Evolutionary conservation across 1,140 invertebrate species (phyloP).

Genomic region (Araneus ventricosus): DNA sequence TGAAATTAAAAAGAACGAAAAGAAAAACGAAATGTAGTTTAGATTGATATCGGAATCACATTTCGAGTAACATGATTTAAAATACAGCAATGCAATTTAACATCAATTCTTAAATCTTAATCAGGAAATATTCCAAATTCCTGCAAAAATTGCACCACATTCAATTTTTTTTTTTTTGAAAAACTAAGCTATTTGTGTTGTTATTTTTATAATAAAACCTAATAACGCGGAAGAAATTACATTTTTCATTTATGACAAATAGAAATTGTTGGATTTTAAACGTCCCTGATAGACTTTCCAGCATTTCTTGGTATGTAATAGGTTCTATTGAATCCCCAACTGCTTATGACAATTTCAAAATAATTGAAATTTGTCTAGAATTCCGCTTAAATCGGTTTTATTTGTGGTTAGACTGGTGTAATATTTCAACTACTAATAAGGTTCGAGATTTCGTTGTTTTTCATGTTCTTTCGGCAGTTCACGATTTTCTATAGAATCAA

Average conservation of each 20-base stretch:
- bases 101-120: neutral
- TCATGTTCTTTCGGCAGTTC: neutral
- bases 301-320: no score
- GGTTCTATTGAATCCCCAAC: no score
- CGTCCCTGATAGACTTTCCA: neutral
- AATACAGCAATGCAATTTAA: neutral
- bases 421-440: no score
- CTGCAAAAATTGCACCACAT: neutral
- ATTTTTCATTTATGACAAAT: neutral
- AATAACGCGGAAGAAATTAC: neutral
- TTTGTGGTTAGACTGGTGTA: no score
- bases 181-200: neutral
- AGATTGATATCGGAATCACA: neutral
- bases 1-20: neutral
- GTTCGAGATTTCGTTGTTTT: neutral
- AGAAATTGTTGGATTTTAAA: neutral
- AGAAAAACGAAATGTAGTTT: neutral
- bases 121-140: neutral
- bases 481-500: neutral
- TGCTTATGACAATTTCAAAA: neutral
- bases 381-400: neutral
- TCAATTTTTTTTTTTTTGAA: neutral
- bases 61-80: neutral
- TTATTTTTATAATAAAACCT: neutral
- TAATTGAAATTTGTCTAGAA: neutral